Conservation (phyloP, 2,888 invertebrate genomes). For the Cerastoderma edule region DNA sequence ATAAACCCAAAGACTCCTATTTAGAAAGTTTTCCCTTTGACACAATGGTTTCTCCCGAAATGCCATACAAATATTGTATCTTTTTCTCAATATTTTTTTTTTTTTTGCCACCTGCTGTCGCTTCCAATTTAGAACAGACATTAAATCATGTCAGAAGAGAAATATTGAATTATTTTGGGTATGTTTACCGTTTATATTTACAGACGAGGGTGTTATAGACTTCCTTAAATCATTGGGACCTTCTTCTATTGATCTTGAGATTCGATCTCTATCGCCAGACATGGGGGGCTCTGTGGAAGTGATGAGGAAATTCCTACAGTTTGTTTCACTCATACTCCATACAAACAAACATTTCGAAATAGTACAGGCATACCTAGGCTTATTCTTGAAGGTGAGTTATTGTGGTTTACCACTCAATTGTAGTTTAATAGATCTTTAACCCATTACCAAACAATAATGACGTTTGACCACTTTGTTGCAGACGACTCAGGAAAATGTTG, state of each 20-base stretch:
- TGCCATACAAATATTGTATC: no score
- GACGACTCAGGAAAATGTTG: neutral
- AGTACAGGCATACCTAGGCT: slow-evolving; percentile 93
- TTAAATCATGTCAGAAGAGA: neutral
- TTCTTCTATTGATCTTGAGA: slow-evolving; percentile 93
- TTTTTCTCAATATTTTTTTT: neutral
- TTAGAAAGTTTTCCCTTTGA: no score
- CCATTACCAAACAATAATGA: neutral
- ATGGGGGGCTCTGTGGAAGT: slow-evolving; percentile 89
- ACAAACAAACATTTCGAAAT: slow-evolving; percentile 94
- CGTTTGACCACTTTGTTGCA: no score
- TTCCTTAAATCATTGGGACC: slow-evolving; percentile 90
- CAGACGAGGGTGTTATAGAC: slow-evolving; percentile 84
- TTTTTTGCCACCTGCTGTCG: no score
- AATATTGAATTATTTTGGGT: neutral
- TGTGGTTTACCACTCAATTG: neutral
- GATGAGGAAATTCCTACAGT: slow-evolving; percentile 91
- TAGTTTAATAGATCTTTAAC: neutral
- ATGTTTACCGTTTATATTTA: neutral
- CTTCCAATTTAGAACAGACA: no score
- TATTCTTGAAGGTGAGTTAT: slow-evolving; percentile 90
- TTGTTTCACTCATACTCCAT: slow-evolving; percentile 89
- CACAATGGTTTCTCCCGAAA: no score
- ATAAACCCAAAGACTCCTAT: no score
- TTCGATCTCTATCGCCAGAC: slow-evolving; percentile 91